These are phyloP conservation scores for Tetragnatha montana DNA, from an alignment of 2,888 invertebrate genomes.

Conservation along the genomic window DNA sequence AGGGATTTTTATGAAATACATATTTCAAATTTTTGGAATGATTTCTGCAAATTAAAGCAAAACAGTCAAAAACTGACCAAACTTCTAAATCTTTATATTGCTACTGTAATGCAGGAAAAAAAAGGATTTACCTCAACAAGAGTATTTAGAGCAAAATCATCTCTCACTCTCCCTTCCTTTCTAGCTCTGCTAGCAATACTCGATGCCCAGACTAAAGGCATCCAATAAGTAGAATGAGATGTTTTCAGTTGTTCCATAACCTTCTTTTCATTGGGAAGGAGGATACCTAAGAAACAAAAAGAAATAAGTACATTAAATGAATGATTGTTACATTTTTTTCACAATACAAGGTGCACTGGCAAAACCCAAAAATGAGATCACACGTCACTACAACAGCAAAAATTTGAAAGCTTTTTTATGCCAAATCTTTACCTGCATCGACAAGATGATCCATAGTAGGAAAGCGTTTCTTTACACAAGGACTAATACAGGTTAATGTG, in stretches of 20 bases:
- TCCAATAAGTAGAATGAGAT: conserved; percentile 78
- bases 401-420: neutral
- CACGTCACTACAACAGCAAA: neutral
- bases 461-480: conserved; percentile 77
- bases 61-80: neutral
- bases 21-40: too few relatives aligned
- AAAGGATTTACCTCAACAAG: conserved; percentile 74
- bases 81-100: neutral
- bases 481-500: conserved; percentile 73
- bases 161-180: conserved; percentile 77
- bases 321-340: neutral
- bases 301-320: conserved; percentile 3
- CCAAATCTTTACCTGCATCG: conserved; percentile 75
- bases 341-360: neutral
- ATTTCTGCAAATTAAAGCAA: neutral
- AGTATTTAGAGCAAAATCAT: conserved; percentile 86
- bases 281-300: conserved; percentile 80
- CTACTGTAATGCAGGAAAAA: neutral
- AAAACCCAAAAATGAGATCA: neutral
- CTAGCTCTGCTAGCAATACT: conserved; percentile 76
- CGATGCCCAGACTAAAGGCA: conserved; percentile 78
- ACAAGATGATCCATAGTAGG: conserved; percentile 78
- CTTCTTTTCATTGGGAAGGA: conserved; percentile 86
- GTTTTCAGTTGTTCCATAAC: conserved; percentile 86
- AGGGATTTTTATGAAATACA: too few relatives aligned